These are phyloP conservation scores for Pelecanoides urinatrix DNA, from an alignment of 2,113 vertebrate species.

Conservation along the genomic window DNA sequence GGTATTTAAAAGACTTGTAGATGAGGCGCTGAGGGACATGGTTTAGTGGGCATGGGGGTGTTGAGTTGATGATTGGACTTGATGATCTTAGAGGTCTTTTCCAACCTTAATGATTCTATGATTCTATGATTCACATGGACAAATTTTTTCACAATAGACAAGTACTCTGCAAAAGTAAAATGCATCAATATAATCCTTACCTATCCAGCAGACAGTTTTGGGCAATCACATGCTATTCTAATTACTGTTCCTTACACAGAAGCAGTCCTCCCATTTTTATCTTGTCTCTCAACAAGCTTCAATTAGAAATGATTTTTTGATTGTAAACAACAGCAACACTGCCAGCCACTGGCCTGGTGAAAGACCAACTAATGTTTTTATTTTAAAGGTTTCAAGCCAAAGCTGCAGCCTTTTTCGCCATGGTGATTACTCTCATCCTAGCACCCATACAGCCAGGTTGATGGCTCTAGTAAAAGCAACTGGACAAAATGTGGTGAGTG, in stretches of 20 bases:
- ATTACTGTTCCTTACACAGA: neutral
- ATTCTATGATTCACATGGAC: conserved; percentile 68
- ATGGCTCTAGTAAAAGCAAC: conserved; percentile 84
- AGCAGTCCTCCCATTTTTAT: neutral
- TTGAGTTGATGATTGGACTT: too few species aligned
- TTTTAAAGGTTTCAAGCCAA: conserved; percentile 76
- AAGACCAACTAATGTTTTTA: neutral
- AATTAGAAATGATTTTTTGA: neutral
- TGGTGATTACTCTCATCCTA: conserved; percentile 77
- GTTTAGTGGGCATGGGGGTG: too few species aligned
- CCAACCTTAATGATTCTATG: too few species aligned
- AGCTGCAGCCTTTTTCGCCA: conserved; percentile 73
- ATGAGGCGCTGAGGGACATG: too few species aligned
- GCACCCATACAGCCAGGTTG: conserved; percentile 77
- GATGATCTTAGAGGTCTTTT: too few species aligned
- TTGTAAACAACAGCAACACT: neutral
- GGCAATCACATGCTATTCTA: neutral
- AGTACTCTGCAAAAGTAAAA: neutral
- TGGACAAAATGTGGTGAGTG: conserved; percentile 80
- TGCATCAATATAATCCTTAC: neutral
- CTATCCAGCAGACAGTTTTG: neutral
- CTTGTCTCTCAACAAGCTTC: neutral
- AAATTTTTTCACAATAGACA: conserved; percentile 85
- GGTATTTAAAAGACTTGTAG: too few species aligned
- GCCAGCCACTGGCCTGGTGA: neutral